These are phyloP conservation scores for Gandaritis pyraliata DNA, from an alignment of 2,888 invertebrate genomes.

Conservation along the genomic window DNA sequence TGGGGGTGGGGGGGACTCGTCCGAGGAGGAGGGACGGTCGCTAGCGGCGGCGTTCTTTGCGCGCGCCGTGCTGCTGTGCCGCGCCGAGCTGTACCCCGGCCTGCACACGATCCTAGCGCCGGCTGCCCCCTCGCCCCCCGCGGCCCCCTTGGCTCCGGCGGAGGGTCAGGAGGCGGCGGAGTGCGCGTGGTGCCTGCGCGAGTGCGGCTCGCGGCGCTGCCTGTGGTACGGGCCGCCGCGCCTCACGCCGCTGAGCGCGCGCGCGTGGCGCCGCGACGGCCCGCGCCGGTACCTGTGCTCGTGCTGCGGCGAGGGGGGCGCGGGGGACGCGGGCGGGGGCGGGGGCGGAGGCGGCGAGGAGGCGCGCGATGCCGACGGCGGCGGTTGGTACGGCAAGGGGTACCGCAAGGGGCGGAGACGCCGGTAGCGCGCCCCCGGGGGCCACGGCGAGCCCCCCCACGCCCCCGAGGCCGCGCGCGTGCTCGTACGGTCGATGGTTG, in stretches of 20 bases:
- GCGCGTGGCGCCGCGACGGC: conserved; percentile 64
- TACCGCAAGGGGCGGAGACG: conserved; percentile 88
- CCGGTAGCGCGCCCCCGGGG: conserved; percentile 68
- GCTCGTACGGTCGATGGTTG: not conserved
- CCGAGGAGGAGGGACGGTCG: conserved; percentile 42
- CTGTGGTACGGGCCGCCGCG: conserved; percentile 83
- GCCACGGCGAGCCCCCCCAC: too few relatives aligned
- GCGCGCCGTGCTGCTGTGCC: conserved; percentile 77
- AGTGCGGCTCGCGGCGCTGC: conserved; percentile 63
- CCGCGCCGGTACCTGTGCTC: conserved; percentile 87
- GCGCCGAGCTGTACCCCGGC: conserved; percentile 82
- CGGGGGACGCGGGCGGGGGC: conserved; percentile 31
- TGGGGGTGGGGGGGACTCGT: not conserved
- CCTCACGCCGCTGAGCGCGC: conserved; percentile 51
- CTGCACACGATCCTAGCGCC: conserved; percentile 85
- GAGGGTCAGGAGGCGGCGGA: conserved; percentile 41
- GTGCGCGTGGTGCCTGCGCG: conserved; percentile 67
- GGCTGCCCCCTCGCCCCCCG: conserved; percentile 51
- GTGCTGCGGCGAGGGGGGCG: conserved; percentile 80
- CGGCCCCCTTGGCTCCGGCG: conserved; percentile 31
- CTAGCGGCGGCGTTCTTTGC: conserved; percentile 75
- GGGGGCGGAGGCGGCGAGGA: too few relatives aligned
- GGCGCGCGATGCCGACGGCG: conserved; percentile 49
- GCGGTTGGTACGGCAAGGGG: conserved; percentile 95
- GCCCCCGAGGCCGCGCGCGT: not conserved